Evolutionary conservation across 1,140 invertebrate genomes (phyloP).

Genomic region (Aethina tumida): DNA sequence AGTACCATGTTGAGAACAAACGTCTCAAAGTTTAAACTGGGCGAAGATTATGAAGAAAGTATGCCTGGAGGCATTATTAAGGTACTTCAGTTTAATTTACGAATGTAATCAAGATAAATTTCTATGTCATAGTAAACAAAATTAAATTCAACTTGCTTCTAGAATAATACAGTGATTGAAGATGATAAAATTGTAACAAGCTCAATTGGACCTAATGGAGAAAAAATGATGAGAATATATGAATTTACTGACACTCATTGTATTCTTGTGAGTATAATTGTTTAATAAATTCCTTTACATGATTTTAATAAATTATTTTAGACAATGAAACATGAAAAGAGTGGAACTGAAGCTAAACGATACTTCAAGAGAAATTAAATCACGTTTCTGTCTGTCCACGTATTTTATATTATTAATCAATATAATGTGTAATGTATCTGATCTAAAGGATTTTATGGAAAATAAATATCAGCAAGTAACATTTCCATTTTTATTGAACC

Average conservation of each 20-base stretch:
- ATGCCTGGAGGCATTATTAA: slow-evolving; percentile 36
- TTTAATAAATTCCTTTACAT: not conserved
- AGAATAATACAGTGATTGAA: slow-evolving; percentile 43
- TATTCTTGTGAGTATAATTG: slow-evolving; percentile 41
- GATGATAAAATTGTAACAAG: slow-evolving; percentile 43
- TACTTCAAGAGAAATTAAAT: slow-evolving; percentile 21
- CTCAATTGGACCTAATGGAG: slow-evolving; percentile 40
- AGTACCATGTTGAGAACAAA: slow-evolving; percentile 40
- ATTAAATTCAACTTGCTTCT: too few relatives aligned
- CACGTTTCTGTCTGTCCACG: too few relatives aligned
- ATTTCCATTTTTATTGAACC: not conserved
- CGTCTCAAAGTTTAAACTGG: slow-evolving; percentile 38
- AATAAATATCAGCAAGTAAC: not conserved
- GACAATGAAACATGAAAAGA: slow-evolving; percentile 23
- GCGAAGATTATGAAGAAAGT: slow-evolving; percentile 41
- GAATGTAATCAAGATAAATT: too few relatives aligned
- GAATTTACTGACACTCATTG: slow-evolving; percentile 44
- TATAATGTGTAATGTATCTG: too few relatives aligned
- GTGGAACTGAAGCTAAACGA: slow-evolving; percentile 24
- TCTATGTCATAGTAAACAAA: too few relatives aligned
- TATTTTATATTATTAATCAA: too few relatives aligned
- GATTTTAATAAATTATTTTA: slow-evolving; percentile 14
- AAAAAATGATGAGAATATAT: slow-evolving; percentile 43
- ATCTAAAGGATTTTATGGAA: not conserved
- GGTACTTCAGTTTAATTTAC: slow-evolving; percentile 14